Percentiles rank a stretch among this genome's conserved stretches.
These are phyloP conservation scores for Numenius phaeopus DNA, from an alignment of 2,797 vertebrate genomes.

Conservation along the genomic window DNA sequence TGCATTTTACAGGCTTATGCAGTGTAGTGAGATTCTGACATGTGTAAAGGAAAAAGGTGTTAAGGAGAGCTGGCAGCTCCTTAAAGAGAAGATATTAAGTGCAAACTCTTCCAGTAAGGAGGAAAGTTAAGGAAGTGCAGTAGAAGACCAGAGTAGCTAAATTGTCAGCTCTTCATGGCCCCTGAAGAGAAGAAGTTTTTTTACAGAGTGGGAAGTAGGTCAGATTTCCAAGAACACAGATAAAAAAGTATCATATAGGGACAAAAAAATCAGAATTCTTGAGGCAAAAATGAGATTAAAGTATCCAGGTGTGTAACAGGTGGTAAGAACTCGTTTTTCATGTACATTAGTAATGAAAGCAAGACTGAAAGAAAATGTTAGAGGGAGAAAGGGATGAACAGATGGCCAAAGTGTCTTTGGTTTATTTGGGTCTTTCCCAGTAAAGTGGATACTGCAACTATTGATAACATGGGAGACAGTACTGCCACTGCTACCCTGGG, in stretches of 20 bases:
- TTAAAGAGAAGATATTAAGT: constrained; percentile 51
- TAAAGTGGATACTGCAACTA: neutral
- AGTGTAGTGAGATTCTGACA: constrained; percentile 46
- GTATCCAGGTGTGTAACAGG: neutral
- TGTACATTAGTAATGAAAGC: neutral
- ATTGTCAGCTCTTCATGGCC: neutral
- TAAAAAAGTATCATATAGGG: neutral
- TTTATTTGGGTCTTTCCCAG: neutral
- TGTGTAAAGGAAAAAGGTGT: constrained; percentile 60
- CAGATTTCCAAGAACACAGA: constrained; percentile 13
- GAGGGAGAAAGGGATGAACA: neutral
- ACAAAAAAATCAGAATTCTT: neutral
- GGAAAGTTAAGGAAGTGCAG: neutral
- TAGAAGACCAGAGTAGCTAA: neutral
- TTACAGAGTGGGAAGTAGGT: neutral
- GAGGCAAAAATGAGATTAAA: neutral
- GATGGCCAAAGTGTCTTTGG: neutral
- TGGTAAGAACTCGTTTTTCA: neutral
- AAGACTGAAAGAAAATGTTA: neutral
- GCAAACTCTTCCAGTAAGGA: constrained; percentile 38
- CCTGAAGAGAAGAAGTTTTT: neutral
- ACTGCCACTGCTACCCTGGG: neutral
- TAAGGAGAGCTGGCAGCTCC: constrained; percentile 67
- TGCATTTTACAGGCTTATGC: constrained; percentile 7
- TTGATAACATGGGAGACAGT: neutral